Base-by-base conservation (phyloP, 1,140 invertebrate genomes). In the Brachystomella parvula region DNA sequence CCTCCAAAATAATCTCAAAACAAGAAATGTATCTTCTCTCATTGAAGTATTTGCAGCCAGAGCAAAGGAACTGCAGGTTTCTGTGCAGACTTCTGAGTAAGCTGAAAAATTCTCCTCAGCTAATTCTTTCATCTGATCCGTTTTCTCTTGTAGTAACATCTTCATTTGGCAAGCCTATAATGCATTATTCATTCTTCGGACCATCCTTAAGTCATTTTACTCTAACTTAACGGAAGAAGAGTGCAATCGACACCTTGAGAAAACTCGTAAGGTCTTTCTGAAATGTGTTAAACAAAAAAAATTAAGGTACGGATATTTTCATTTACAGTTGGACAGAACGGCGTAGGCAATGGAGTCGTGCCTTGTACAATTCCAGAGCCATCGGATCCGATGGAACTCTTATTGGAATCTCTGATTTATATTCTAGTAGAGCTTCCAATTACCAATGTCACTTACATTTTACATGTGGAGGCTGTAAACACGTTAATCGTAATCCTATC, bases 91-190 rank as follows among this genome's bases (percentile, higher is more conserved):
- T 77, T 88, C 94, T 76, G 89, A 92, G 89, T 93, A 82, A 82
- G 83, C 80, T 64, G 63, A 30, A 63, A 28, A 3, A 60, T 60
- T 21, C 6, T 29, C 15, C 9, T 24, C 26, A 39, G 15, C 21
- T 17, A 26, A 53, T 17, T 12, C 49, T 26, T 17, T 15, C 24
- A 19, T 53, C 9, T 53, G 12, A 53, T 53, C 6, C 21, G 9
- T 53, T 17, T 24, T 9, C 21, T 53, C 6, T 70, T 70, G 62
- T 78, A 96, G 92, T 77, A 89, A 89, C 71, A 86, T 95, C 78
- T 88, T 94, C 72, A 87, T 89, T 56, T 98, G 94, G 92, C 94
- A 97, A 78, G 88, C 92, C 0, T 92, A 90, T 76, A 98, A 98
- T 81, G 89, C 90, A 0, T 78, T 98, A 32, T 95, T 96, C 75